Evolutionary conservation across 2,113 vertebrate genomes (phyloP).

Genomic region (Gymnogyps californianus): DNA sequence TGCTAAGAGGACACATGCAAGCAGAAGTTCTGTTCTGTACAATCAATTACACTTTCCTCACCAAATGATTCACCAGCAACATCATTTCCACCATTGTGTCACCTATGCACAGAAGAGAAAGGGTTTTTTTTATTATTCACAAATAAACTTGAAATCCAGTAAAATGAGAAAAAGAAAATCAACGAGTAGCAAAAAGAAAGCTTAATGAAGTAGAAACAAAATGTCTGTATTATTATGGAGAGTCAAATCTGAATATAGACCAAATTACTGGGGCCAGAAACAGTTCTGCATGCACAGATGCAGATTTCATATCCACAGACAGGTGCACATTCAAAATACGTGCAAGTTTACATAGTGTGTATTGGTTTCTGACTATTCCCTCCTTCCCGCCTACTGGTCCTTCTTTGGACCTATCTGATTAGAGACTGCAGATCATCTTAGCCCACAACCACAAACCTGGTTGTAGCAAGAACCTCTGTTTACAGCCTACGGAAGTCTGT

Average conservation of each 20-base stretch:
- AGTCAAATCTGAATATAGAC: not conserved
- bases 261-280: not conserved
- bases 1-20: not conserved
- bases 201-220: not conserved
- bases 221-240: not conserved
- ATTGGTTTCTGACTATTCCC: not conserved
- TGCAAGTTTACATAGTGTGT: not conserved
- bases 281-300: not conserved
- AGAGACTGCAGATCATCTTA: not conserved
- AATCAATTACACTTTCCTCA: not conserved
- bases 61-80: not conserved
- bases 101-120: not conserved
- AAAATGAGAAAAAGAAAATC: not conserved
- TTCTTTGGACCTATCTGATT: not conserved
- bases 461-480: not conserved
- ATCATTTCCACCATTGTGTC: not conserved
- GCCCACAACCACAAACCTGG: not conserved
- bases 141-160: not conserved
- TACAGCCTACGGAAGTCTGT: not conserved
- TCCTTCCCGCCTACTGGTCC: not conserved
- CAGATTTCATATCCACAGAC: not conserved
- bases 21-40: not conserved
- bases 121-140: not conserved
- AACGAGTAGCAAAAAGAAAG: not conserved
- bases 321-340: not conserved